Evolutionary conservation across 2,797 vertebrate genomes (phyloP).

Genomic region (Ctenopoma multispine): DNA sequence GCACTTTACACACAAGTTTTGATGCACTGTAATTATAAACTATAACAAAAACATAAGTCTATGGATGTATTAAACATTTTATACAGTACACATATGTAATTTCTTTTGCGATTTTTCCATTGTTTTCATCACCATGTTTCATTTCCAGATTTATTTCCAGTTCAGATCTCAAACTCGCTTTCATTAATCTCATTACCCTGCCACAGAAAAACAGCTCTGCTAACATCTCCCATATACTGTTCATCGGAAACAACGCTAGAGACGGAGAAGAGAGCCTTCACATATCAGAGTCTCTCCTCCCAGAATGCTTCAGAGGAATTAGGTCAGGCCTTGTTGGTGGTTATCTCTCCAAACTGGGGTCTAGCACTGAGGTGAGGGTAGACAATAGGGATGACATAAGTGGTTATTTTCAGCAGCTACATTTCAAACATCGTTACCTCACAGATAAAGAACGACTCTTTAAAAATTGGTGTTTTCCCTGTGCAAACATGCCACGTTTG

Average conservation of each 20-base stretch:
- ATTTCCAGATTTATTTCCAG: too few species aligned
- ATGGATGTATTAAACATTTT: neutral
- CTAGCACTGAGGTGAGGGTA: constrained; percentile 3
- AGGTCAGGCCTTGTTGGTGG: constrained; percentile 57
- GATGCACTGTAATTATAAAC: neutral
- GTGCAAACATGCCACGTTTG: constrained; percentile 49
- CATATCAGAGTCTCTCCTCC: constrained; percentile 22
- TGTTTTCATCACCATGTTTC: neutral
- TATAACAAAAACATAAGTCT: neutral
- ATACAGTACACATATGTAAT: neutral
- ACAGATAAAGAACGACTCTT: too few species aligned
- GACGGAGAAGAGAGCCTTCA: constrained; percentile 10
- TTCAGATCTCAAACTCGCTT: too few species aligned
- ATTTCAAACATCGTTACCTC: neutral
- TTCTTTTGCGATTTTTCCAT: neutral
- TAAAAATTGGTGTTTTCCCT: neutral
- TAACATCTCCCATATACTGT: constrained; percentile 25
- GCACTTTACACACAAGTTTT: neutral
- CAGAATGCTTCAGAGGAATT: constrained; percentile 52
- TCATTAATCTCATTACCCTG: constrained; percentile 43
- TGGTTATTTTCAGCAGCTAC: neutral
- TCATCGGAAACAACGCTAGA: constrained; percentile 56
- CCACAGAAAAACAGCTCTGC: constrained; percentile 34
- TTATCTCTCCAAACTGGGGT: constrained; percentile 40
- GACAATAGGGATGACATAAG: constrained; percentile 20